Percentiles rank a stretch among this genome's conserved stretches.
phyloP scores from a whole-genome alignment of 2,797 vertebrate genomes.

The Anolis apletophallus region DNA sequence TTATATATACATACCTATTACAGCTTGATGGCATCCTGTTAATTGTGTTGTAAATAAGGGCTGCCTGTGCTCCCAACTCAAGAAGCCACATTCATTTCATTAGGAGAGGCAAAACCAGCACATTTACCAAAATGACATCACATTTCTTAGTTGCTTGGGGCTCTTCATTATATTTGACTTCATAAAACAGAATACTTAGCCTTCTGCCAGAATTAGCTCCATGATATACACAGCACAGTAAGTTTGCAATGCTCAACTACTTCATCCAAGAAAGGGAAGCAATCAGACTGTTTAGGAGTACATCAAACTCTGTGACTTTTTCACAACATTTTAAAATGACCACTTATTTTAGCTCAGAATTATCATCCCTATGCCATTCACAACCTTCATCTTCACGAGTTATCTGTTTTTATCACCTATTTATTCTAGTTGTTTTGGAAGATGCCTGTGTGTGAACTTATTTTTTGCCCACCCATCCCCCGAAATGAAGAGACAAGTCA shows the following conservation, averaged over 20 bases:
- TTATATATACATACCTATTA: conserved; percentile 32
- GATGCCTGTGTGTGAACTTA: neutral
- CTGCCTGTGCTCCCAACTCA: neutral
- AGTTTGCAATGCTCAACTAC: conserved; percentile 5
- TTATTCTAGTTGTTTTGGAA: neutral
- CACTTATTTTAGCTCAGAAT: conserved; percentile 14
- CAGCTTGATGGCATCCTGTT: neutral
- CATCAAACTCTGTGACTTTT: neutral
- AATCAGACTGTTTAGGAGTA: conserved; percentile 19
- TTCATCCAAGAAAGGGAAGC: neutral
- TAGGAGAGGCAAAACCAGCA: conserved; percentile 24
- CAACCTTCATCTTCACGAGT: neutral
- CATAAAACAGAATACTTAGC: conserved; percentile 32
- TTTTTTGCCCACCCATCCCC: too few species aligned
- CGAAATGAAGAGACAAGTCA: too few species aligned
- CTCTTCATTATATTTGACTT: conserved; percentile 45
- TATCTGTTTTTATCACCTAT: neutral
- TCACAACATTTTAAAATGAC: neutral
- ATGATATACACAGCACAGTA: neutral
- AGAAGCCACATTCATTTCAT: conserved; percentile 1
- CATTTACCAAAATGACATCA: conserved; percentile 41
- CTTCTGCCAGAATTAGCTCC: neutral
- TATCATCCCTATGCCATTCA: neutral
- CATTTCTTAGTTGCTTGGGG: conserved; percentile 23
- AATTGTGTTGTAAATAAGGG: conserved; percentile 43